Conservation (phyloP, 2,797 vertebrate genomes). For the Macroramphosus scolopax region DNA sequence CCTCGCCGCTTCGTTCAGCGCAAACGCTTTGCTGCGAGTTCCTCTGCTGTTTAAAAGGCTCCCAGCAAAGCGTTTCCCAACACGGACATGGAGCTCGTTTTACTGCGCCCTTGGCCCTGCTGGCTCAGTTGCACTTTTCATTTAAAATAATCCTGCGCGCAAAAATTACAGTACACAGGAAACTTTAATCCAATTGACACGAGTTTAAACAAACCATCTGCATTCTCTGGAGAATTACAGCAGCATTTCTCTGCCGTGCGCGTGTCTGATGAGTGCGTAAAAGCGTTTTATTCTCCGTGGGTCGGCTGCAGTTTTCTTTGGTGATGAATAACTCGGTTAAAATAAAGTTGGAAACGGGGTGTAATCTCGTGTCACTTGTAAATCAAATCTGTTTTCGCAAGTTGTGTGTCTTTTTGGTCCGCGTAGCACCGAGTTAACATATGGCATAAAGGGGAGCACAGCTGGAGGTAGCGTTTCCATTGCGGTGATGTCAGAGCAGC, state of each 20-base stretch:
- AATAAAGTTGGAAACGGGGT: slow-evolving; percentile 25
- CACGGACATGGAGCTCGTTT: slow-evolving; percentile 63
- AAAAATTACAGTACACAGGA: too few relatives aligned
- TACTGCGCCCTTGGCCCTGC: slow-evolving; percentile 52
- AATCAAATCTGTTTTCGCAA: slow-evolving; percentile 22
- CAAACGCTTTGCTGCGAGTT: slow-evolving; percentile 65
- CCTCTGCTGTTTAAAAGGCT: slow-evolving; percentile 77
- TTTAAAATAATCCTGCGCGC: too few relatives aligned
- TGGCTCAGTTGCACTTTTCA: too few relatives aligned
- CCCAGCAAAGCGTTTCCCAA: slow-evolving; percentile 63
- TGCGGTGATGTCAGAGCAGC: slow-evolving; percentile 99
- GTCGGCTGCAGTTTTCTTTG: slow-evolving; percentile 12
- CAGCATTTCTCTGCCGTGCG: slow-evolving; percentile 22
- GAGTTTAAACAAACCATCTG: too few relatives aligned
- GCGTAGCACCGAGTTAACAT: slow-evolving; percentile 86
- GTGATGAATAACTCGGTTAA: slow-evolving; percentile 6
- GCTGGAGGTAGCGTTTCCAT: slow-evolving; percentile 99
- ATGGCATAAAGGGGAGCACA: slow-evolving; percentile 99
- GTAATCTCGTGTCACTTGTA: slow-evolving; percentile 1
- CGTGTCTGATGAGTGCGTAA: slow-evolving; percentile 33
- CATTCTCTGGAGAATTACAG: not conserved
- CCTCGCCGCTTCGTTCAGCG: slow-evolving; percentile 59
- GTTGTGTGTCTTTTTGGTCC: slow-evolving; percentile 76
- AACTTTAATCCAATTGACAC: too few relatives aligned
- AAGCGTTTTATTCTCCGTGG: slow-evolving; percentile 23